Conservation (phyloP, 2,888 invertebrate genomes). For the Hemithea aestivaria region DNA sequence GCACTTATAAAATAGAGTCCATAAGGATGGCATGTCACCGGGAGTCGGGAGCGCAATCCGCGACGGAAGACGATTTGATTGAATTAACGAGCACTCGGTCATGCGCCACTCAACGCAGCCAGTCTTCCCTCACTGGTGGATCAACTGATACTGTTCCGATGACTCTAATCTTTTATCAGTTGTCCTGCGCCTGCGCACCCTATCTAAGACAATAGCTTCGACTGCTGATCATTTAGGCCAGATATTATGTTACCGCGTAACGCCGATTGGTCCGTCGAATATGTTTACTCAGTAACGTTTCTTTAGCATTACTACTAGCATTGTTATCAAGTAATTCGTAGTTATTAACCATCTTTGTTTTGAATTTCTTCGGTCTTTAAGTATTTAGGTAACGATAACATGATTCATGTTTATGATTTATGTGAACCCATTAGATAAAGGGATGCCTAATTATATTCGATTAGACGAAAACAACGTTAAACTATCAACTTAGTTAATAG, state of each 20-base stretch:
- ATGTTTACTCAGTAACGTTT: conserved; percentile 52
- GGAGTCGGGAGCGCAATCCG: conserved; percentile 43
- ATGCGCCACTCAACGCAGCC: conserved; percentile 30
- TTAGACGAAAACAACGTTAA: no score
- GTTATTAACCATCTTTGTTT: conserved; percentile 49
- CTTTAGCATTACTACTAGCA: conserved; percentile 24
- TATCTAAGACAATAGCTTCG: conserved; percentile 58
- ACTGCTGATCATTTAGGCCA: conserved; percentile 47
- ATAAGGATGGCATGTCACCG: conserved; percentile 17
- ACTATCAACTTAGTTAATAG: conserved; percentile 19
- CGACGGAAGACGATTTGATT: conserved; percentile 70
- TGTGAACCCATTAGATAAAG: no score
- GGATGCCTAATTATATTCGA: no score
- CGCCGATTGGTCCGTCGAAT: conserved; percentile 60
- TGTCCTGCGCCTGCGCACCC: conserved; percentile 48
- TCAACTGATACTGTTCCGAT: conserved; percentile 57
- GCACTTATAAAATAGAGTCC: conserved; percentile 30
- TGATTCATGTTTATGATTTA: neutral
- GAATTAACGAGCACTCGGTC: conserved; percentile 47
- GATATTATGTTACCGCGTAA: conserved; percentile 51
- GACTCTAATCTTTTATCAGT: conserved; percentile 71
- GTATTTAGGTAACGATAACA: conserved; percentile 14
- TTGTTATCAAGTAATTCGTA: conserved; percentile 32
- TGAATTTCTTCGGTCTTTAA: conserved; percentile 26
- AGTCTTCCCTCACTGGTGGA: conserved; percentile 52